Conservation (phyloP, 2,797 vertebrate species). For the Perodicticus potto region DNA sequence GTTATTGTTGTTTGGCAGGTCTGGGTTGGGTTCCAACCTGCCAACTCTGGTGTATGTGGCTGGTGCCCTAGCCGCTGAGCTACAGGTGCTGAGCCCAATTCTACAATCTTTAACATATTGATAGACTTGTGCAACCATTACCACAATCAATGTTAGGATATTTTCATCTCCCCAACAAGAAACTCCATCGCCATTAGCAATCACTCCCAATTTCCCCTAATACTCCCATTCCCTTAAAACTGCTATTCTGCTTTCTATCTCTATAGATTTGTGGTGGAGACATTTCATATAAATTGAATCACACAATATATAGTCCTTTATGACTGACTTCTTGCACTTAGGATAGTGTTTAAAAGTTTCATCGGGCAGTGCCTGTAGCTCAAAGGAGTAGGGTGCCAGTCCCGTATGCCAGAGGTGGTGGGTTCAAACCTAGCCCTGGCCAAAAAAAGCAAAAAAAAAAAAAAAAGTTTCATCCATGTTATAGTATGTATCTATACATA, state of each 20-base stretch:
- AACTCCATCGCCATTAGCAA: not conserved
- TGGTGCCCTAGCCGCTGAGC: no score
- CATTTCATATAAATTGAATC: not conserved
- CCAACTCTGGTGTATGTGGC: no score
- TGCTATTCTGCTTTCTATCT: not conserved
- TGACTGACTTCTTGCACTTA: slow-evolving; percentile 30
- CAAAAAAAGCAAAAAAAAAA: no score
- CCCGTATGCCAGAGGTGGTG: no score
- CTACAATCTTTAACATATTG: not conserved
- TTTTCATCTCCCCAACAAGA: slow-evolving; percentile 8
- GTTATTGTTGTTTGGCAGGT: no score
- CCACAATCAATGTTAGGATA: slow-evolving; percentile 1
- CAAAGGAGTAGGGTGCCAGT: no score
- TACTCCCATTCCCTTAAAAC: not conserved
- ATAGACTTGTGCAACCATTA: not conserved
- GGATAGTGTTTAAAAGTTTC: slow-evolving; percentile 18
- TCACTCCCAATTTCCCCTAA: not conserved
- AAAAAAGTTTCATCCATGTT: not conserved
- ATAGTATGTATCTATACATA: not conserved
- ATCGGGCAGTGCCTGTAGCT: no score
- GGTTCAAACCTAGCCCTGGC: no score
- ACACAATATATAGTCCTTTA: not conserved
- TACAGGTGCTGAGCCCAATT: no score
- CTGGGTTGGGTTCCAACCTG: no score
- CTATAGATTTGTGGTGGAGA: not conserved